Evolutionary conservation across 2,797 vertebrate genomes (phyloP).

Genomic region (Mycteria americana): DNA sequence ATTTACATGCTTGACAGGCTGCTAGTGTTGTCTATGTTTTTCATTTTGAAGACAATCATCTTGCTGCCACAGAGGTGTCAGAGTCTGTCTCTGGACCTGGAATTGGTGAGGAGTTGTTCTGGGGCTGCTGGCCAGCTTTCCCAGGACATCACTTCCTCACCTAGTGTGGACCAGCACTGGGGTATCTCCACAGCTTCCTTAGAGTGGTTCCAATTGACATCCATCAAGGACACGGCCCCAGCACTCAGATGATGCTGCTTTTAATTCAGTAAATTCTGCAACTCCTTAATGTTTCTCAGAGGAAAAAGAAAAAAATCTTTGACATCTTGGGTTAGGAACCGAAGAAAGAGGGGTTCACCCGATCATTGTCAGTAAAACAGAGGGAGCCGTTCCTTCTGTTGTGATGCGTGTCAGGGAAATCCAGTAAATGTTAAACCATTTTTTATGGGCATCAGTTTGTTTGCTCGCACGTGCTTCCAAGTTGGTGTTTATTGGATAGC

Average conservation of each 20-base stretch:
- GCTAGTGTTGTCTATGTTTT: rapidly evolving
- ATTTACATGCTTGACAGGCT: neutral
- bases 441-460: neutral
- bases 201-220: neutral
- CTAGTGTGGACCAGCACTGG: neutral
- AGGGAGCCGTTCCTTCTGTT: neutral
- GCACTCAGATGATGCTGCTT: neutral
- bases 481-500: neutral
- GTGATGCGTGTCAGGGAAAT: neutral
- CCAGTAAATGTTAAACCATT: neutral
- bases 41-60: neutral
- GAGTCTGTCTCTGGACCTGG: neutral
- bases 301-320: neutral
- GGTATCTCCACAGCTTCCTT: neutral
- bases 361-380: neutral
- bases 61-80: neutral
- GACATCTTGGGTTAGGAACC: neutral
- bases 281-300: neutral
- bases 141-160: neutral
- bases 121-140: neutral
- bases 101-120: neutral
- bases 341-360: neutral
- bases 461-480: neutral
- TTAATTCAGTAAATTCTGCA: neutral
- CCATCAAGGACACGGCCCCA: neutral